phyloP scores from a whole-genome alignment of 2,888 invertebrate species.

The Drosophila dives region DNA sequence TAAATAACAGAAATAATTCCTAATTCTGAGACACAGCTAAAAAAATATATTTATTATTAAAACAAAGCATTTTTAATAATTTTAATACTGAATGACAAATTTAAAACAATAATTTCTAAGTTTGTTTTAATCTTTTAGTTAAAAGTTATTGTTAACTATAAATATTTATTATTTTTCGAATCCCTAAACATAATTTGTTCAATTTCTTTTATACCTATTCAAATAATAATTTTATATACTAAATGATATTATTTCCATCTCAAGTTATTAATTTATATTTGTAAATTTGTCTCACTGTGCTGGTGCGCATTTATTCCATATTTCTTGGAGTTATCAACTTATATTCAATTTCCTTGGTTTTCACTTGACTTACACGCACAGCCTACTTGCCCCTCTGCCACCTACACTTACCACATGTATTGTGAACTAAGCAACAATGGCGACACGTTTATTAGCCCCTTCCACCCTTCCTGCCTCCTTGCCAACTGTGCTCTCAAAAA shows the following conservation, averaged over 20 bases:
- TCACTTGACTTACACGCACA: constrained; percentile 45
- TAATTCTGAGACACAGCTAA: too few species aligned
- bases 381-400: not conserved
- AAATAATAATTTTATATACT: not conserved
- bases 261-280: not conserved
- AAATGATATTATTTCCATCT: not conserved
- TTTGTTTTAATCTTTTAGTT: not conserved
- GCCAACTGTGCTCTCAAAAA: constrained; percentile 52
- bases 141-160: not conserved
- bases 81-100: not conserved
- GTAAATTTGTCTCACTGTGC: constrained; percentile 34
- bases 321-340: constrained; percentile 59
- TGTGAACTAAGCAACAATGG: constrained; percentile 65
- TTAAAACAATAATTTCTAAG: too few species aligned
- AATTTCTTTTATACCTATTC: not conserved
- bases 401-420: constrained; percentile 11
- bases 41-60: too few species aligned
- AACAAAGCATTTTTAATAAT: not conserved
- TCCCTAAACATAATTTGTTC: not conserved
- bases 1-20: too few species aligned
- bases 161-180: not conserved
- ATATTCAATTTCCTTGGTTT: constrained; percentile 68
- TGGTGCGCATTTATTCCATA: constrained; percentile 28
- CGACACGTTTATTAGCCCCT: constrained; percentile 63
- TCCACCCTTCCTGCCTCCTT: constrained; percentile 33